Evolutionary conservation across 2,888 invertebrate genomes (phyloP), one percentile per base, ranked within the genome.

Genomic region (Rhingia rostrata): DNA sequence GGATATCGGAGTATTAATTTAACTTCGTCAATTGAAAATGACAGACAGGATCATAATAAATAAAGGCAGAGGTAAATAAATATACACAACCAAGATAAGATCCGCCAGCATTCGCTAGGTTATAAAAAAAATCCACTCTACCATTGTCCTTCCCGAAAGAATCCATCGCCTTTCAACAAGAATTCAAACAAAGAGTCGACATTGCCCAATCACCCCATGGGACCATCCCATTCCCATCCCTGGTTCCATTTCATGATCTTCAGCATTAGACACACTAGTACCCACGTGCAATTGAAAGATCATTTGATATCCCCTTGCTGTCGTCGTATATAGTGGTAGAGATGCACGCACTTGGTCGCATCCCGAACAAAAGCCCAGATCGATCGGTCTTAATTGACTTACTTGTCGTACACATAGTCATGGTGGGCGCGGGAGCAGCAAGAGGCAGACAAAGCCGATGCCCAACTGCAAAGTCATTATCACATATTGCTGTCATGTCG

Each of bases 251-350:
- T 74, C 70, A 39, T 70, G 78, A 69, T 64, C 22, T 22, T 43
- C 43, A 37, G 61, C 74, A 79, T 64, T 61, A 58, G 60, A 70
- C 14, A 70, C 37, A 53, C 74, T 67, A 79, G 79, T 53, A 66
- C 79, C 80, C 84, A 84, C 80, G 80, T 84, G 80, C 84, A 79
- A 80, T 74, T 83, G 78, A 79, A 78, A 79, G 83, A 83, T 83
- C 83, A 78, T 78, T 82, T 73, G 72, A 82, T 82, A 82, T 22
- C 22, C 67, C 61, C 49, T 53, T 54, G 35, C 69, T 74, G 47
- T 54, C 74, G 64, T 69, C 41, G 22, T 22, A 22, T 2, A 22
- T 22, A 22, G 22, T 2, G 22, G 1, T 22, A 43, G 41, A 41
- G 49, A 61, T 54, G 74, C 80, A 84, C 84, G 84, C 84, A 84